phyloP scores from a whole-genome alignment of 2,113 vertebrate genomes.

The Hippotragus niger region DNA sequence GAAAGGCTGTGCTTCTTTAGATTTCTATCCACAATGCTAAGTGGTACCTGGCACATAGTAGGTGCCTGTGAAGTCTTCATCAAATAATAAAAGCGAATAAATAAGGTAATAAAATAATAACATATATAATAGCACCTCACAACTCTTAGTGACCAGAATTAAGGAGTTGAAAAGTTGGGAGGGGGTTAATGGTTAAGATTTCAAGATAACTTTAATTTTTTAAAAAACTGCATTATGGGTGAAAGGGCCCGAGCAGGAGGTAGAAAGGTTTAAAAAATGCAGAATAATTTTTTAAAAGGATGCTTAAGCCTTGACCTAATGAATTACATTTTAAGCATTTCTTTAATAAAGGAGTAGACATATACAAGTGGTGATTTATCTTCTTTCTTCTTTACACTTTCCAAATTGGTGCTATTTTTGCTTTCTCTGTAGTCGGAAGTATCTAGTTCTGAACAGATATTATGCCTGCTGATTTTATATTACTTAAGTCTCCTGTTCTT shows the following conservation, averaged over 20 bases:
- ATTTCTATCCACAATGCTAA: background rate
- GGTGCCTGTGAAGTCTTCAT: background rate
- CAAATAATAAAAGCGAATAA: background rate
- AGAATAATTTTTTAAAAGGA: background rate
- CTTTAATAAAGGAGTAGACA: background rate
- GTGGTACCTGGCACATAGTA: background rate
- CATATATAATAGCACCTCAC: background rate
- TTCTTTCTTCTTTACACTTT: background rate
- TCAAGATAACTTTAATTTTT: background rate
- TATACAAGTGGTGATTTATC: background rate
- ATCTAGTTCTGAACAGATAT: background rate
- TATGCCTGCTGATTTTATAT: background rate
- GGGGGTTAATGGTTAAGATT: background rate
- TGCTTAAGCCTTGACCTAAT: background rate
- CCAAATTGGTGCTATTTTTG: background rate
- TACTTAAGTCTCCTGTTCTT: background rate
- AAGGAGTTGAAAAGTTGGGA: background rate
- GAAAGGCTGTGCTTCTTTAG: background rate
- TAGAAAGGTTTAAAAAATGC: background rate
- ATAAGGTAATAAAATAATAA: background rate
- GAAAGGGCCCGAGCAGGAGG: background rate
- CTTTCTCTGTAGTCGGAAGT: background rate
- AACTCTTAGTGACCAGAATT: background rate
- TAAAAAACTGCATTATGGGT: background rate
- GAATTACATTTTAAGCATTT: background rate